phyloP scores from a whole-genome alignment of 2,113 vertebrate species.

The Oncorhynchus masou region DNA sequence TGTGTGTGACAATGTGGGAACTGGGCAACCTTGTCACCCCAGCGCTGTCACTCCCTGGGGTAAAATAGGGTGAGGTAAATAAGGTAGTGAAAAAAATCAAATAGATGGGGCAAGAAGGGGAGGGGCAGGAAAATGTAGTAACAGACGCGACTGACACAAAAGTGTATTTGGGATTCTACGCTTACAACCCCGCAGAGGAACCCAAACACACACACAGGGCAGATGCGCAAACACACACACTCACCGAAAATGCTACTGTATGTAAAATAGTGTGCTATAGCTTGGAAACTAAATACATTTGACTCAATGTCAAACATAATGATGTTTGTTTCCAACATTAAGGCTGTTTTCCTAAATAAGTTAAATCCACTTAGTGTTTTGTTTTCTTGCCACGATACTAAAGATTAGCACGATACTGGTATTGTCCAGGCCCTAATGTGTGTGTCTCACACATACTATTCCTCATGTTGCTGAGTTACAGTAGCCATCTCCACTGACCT shows the following conservation, averaged over 20 bases:
- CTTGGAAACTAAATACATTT: no score
- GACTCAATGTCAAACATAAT: no score
- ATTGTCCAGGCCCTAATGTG: not conserved
- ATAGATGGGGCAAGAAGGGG: not conserved
- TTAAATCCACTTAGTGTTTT: no score
- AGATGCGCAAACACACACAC: slow-evolving; percentile 12
- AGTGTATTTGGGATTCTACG: not conserved
- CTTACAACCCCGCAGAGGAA: not conserved
- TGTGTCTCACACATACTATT: slow-evolving; percentile 4
- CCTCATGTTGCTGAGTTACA: slow-evolving; percentile 18
- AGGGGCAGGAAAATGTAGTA: not conserved
- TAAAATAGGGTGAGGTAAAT: slow-evolving; percentile 51
- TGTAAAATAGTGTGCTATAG: no score
- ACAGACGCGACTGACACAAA: not conserved
- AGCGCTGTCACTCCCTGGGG: slow-evolving; percentile 48
- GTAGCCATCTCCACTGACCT: slow-evolving; percentile 51
- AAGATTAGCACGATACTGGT: not conserved
- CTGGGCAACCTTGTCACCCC: slow-evolving; percentile 74
- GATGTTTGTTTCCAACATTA: no score
- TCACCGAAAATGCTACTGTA: not conserved
- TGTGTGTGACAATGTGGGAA: slow-evolving; percentile 68
- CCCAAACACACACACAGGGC: slow-evolving; percentile 15
- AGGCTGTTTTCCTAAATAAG: no score
- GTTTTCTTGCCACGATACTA: no score
- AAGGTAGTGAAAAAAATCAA: slow-evolving; percentile 38